phyloP scores from a whole-genome alignment of 2,113 vertebrate genomes.

The Bos javanicus region DNA sequence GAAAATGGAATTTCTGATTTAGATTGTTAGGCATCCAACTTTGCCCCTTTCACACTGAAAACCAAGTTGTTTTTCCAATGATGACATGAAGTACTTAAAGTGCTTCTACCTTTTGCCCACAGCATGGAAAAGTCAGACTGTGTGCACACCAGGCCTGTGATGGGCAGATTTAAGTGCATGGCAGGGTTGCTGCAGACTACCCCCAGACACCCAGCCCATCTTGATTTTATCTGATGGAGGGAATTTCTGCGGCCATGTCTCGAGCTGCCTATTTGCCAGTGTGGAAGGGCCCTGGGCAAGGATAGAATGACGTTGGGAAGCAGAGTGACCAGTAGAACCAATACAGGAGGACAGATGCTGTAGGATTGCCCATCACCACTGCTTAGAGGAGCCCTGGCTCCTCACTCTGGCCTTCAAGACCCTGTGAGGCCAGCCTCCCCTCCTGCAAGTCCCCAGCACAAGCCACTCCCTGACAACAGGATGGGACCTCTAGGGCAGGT shows the following conservation, averaged over 20 bases:
- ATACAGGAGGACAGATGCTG: neutral
- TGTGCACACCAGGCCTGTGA: neutral
- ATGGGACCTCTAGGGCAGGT: neutral
- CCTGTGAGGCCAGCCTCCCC: neutral
- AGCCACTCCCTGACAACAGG: neutral
- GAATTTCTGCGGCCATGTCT: neutral
- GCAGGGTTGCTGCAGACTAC: neutral
- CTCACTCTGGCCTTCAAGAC: neutral
- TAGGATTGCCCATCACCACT: neutral
- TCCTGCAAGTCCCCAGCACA: neutral
- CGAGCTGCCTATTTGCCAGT: neutral
- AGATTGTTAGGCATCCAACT: neutral
- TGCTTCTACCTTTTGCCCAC: neutral
- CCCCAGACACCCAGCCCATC: neutral
- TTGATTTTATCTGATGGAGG: neutral
- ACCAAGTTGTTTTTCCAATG: neutral
- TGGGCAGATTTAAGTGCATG: neutral
- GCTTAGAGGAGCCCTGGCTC: neutral
- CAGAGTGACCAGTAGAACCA: neutral
- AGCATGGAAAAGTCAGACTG: neutral
- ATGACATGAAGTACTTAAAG: neutral
- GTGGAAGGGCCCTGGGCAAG: neutral
- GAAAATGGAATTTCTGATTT: neutral
- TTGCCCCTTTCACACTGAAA: neutral
- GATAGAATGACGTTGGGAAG: neutral